These are phyloP conservation scores for Malthinus seriepunctatus DNA, from an alignment of 2,888 invertebrate genomes.

Conservation along the genomic window DNA sequence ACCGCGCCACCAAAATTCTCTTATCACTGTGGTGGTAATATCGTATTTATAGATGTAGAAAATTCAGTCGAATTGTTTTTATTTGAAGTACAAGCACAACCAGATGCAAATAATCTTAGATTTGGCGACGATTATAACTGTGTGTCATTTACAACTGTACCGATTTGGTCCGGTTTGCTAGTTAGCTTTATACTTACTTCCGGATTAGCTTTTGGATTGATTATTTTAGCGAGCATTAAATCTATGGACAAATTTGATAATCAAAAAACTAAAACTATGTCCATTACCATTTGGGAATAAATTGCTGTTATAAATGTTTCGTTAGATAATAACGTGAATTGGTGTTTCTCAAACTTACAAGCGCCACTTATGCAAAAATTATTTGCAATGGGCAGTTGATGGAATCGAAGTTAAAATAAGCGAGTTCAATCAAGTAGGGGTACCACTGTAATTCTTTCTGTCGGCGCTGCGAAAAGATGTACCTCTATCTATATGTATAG, in stretches of 20 bases:
- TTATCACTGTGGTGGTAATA: constrained; percentile 52
- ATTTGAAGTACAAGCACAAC: constrained; percentile 55
- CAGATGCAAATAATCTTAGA: constrained; percentile 47
- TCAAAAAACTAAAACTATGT: constrained; percentile 76
- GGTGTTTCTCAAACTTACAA: too few relatives aligned
- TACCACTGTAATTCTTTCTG: too few relatives aligned
- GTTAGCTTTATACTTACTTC: constrained; percentile 63
- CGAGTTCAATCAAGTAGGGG: too few relatives aligned
- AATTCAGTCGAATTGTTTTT: constrained; percentile 45
- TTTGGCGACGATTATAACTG: constrained; percentile 71
- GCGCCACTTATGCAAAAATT: too few relatives aligned
- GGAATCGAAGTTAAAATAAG: too few relatives aligned
- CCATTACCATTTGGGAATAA: constrained; percentile 56
- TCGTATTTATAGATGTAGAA: constrained; percentile 44
- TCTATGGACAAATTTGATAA: constrained; percentile 85
- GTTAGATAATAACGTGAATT: too few relatives aligned
- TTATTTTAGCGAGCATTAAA: constrained; percentile 72
- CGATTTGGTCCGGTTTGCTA: constrained; percentile 76
- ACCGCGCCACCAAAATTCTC: constrained; percentile 53
- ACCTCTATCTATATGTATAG: too few relatives aligned
- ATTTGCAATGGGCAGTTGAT: too few relatives aligned
- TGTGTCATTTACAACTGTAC: constrained; percentile 72
- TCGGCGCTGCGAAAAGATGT: too few relatives aligned
- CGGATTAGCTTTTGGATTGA: constrained; percentile 68
- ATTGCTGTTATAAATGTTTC: neutral